Percentiles rank a stretch among this genome's conserved stretches.
These are phyloP conservation scores for Pandion haliaetus DNA, from an alignment of 2,113 vertebrate genomes.

Conservation along the genomic window DNA sequence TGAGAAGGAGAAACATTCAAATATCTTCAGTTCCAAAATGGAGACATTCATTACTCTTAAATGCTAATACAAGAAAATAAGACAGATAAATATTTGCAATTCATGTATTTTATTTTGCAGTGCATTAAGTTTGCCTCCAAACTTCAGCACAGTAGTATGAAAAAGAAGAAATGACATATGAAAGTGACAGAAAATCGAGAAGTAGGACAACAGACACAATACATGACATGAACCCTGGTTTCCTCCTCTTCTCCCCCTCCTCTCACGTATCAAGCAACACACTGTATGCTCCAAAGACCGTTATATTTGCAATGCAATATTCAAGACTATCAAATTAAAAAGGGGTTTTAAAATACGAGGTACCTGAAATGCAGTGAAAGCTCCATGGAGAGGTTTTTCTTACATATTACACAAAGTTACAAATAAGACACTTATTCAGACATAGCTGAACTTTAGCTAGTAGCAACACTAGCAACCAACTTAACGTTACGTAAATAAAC, in stretches of 20 bases:
- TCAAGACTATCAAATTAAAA: background rate
- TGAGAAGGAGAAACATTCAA: background rate
- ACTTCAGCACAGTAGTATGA: background rate
- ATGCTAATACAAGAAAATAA: conserved; percentile 21
- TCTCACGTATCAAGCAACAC: background rate
- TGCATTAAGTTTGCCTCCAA: background rate
- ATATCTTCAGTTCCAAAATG: background rate
- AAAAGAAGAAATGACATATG: conserved; percentile 10
- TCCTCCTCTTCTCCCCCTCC: background rate
- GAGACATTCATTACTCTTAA: background rate
- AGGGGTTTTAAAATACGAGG: background rate
- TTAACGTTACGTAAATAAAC: background rate
- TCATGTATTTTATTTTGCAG: background rate
- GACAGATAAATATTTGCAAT: conserved; percentile 1
- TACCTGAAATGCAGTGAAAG: background rate
- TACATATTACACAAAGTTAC: background rate
- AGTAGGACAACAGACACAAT: background rate
- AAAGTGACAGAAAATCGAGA: conserved; percentile 12
- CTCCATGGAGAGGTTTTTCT: background rate
- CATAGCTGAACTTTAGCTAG: background rate
- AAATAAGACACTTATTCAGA: background rate
- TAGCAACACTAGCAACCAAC: background rate
- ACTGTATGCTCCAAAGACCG: background rate
- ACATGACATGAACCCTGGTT: background rate
- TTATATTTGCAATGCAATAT: background rate